These are phyloP conservation scores for Brenthis ino DNA, from an alignment of 2,888 invertebrate species.

Conservation along the genomic window DNA sequence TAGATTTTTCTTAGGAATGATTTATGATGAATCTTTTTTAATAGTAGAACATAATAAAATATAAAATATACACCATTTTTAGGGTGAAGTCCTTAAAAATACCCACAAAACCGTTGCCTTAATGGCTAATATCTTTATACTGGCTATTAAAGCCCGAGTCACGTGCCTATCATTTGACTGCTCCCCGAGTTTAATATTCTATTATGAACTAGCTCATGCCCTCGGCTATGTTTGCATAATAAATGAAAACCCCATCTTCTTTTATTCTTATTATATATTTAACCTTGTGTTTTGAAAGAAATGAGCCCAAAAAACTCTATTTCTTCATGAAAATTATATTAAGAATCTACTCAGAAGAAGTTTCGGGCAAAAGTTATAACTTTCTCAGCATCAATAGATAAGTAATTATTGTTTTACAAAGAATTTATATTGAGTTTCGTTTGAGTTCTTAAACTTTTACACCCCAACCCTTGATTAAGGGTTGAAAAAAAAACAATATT, in stretches of 20 bases:
- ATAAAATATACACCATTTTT: constrained; percentile 7
- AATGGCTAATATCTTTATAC: constrained; percentile 26
- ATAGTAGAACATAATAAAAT: constrained; percentile 1
- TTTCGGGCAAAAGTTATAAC: too few relatives aligned
- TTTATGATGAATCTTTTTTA: too few relatives aligned
- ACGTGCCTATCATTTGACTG: constrained; percentile 69
- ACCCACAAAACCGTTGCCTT: constrained; percentile 17
- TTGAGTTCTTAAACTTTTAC: constrained; percentile 2
- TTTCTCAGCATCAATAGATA: constrained; percentile 3
- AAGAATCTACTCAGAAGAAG: too few relatives aligned
- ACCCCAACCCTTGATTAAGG: constrained; percentile 17
- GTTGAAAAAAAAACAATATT: constrained; percentile 10
- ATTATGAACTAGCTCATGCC: constrained; percentile 22
- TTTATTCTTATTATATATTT: too few relatives aligned
- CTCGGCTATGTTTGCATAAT: background rate
- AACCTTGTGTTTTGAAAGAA: too few relatives aligned
- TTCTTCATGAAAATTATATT: too few relatives aligned
- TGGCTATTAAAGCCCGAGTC: constrained; percentile 58
- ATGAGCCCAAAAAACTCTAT: too few relatives aligned
- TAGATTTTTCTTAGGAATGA: too few relatives aligned
- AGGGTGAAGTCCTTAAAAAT: constrained; percentile 16
- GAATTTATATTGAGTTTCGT: constrained; percentile 21
- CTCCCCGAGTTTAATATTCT: constrained; percentile 42
- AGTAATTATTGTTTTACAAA: constrained; percentile 18
- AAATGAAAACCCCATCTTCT: background rate